Conservation (phyloP, 2,888 invertebrate genomes). For the Catotricha subobsoleta region DNA sequence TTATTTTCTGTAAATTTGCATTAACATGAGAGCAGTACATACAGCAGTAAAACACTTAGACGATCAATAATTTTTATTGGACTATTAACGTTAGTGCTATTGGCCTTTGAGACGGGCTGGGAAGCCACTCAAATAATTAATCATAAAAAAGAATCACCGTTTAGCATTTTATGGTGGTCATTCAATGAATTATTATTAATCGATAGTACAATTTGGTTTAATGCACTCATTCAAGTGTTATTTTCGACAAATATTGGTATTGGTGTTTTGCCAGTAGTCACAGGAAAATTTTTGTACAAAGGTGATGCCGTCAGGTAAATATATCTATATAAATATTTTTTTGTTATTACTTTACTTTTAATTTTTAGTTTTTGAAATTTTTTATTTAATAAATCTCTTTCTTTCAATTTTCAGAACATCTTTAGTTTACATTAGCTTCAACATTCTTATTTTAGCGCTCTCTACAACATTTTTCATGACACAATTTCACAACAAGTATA, state of each 20-base stretch:
- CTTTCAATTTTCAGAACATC: slow-evolving; percentile 19
- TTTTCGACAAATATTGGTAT: slow-evolving; percentile 28
- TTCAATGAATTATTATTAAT: slow-evolving; percentile 18
- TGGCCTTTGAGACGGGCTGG: slow-evolving; percentile 25
- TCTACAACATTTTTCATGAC: slow-evolving; percentile 28
- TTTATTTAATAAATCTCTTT: slow-evolving; percentile 4
- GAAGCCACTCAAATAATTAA: slow-evolving; percentile 24
- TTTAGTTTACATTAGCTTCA: slow-evolving; percentile 28
- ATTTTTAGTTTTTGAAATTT: background rate
- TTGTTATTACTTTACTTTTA: background rate
- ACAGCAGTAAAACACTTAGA: slow-evolving; percentile 25
- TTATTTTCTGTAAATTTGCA: background rate
- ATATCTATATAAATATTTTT: background rate
- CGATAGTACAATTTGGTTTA: slow-evolving; percentile 27
- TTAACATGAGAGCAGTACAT: slow-evolving; percentile 19
- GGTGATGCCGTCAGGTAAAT: slow-evolving; percentile 23
- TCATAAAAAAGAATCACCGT: slow-evolving; percentile 22
- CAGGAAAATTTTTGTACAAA: slow-evolving; percentile 29
- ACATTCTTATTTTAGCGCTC: slow-evolving; percentile 26
- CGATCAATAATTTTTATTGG: slow-evolving; percentile 25
- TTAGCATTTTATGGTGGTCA: slow-evolving; percentile 16
- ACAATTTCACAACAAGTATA: slow-evolving; percentile 21
- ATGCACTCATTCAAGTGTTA: slow-evolving; percentile 28
- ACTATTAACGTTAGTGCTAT: slow-evolving; percentile 19
- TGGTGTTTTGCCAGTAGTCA: slow-evolving; percentile 27